Percentiles rank a stretch among this genome's conserved stretches.
These are phyloP conservation scores for Cercocebus atys DNA, from an alignment of 2,113 vertebrate genomes.

Conservation along the genomic window DNA sequence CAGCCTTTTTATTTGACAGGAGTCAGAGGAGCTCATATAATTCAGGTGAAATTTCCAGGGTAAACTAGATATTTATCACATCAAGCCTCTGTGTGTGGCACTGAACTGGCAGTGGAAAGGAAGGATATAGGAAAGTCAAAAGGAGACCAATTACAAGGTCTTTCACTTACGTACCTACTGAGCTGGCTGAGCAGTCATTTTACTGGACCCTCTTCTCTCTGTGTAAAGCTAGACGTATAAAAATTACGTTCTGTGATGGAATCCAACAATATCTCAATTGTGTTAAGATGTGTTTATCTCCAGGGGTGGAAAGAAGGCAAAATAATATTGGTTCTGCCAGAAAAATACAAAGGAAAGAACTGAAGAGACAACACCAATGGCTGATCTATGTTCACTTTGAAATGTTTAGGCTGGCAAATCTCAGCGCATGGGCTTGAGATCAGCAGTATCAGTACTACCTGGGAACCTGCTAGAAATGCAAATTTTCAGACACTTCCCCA, in stretches of 20 bases:
- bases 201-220: background rate
- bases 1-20: background rate
- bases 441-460: background rate
- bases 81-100: background rate
- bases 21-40: background rate
- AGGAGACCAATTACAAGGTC: background rate
- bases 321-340: background rate
- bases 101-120: background rate
- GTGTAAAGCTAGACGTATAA: background rate
- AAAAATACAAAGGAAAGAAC: background rate
- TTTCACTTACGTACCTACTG: background rate
- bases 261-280: background rate
- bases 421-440: background rate
- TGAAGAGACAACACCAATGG: background rate
- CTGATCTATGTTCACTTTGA: background rate
- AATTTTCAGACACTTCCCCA: background rate
- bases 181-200: background rate
- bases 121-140: constrained; percentile 16
- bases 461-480: background rate
- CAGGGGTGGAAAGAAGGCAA: constrained; percentile 14
- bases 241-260: constrained; percentile 15
- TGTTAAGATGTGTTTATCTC: constrained; percentile 25
- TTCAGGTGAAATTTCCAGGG: background rate
- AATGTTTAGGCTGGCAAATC: background rate
- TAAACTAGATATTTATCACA: background rate